A percentile compares a stretch with the other conserved stretches of the same genome.
Evolutionary conservation across 1,140 invertebrate species (phyloP).

Genomic region (Bombus terrestris): DNA sequence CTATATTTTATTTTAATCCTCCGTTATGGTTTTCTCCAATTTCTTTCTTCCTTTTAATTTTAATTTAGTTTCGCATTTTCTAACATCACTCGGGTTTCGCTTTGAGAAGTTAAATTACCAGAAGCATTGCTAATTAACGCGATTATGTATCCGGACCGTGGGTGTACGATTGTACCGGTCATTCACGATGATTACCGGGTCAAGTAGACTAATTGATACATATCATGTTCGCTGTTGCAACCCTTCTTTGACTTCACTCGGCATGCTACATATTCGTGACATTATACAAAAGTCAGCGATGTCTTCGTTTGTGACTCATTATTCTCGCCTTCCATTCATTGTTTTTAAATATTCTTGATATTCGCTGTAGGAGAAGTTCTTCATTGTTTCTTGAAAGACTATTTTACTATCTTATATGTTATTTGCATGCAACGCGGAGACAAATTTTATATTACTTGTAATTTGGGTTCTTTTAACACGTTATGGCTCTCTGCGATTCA

Average conservation of each 20-base stretch:
- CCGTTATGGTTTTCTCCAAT: neutral
- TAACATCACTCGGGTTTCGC: neutral
- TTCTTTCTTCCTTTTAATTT: neutral
- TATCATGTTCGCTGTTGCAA: constrained; percentile 24
- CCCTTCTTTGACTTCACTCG: neutral
- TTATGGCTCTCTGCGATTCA: neutral
- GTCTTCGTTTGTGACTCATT: neutral
- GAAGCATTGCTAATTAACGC: constrained; percentile 56
- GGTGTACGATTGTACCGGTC: constrained; percentile 72
- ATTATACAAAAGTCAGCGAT: neutral
- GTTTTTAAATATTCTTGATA: no score
- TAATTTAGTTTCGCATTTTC: no score
- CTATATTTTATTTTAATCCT: neutral
- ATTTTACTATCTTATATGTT: no score
- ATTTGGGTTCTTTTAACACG: no score
- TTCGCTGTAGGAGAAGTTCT: neutral
- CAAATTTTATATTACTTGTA: neutral
- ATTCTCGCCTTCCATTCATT: no score
- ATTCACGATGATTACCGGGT: constrained; percentile 73
- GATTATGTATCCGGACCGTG: constrained; percentile 74
- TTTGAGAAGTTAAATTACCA: constrained; percentile 39
- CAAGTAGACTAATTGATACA: constrained; percentile 79
- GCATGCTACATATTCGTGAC: neutral
- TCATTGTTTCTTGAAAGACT: neutral
- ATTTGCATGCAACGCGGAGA: no score